Evolutionary conservation across 2,113 vertebrate species (phyloP), one percentile per base, ranked within the genome.

Genomic region (Vimba vimba): DNA sequence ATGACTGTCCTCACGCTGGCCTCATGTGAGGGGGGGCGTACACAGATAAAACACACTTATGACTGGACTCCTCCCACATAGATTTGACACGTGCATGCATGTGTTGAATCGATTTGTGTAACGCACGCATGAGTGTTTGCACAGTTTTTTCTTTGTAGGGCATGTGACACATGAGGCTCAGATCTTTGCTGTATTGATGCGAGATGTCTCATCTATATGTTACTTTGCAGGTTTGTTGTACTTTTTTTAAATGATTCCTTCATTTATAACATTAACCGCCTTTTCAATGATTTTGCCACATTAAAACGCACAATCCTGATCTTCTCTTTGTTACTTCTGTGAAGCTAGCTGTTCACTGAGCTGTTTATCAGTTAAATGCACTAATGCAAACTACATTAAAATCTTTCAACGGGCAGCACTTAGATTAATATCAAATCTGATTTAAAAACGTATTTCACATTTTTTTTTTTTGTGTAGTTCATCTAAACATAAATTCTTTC

Each of bases 21-120:
- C 60, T 92, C 91, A 91, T 91, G 92, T 93, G 91, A 88, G 47
- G 64, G 62, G 64, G 4, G 10, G 60, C 30, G 11, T 68, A 33
- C 33, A 33, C 33, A 2, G 17, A 74, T n/a, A 17, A n/a, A 71
- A 43, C 9, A 5, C 68, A 9, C 4, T 71, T 23, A 43, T 43
- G 68, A 23, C 68, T 71, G 9, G 11, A 39, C 21, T 7, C 64
- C 12, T 27, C 19, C 4, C 0, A 4, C 33, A n/a, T n/a, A 71
- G 39, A 47, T 80, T n/a, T 21, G 13, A 47, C 39, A 45, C 43
- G 2, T 19, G 45, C 19, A 19, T 45, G 39, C n/a, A 2, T 68
- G 43, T 12, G 80, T 36, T 55, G 12, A 83, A 57, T 74, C 52
- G 27, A 83, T 59, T 83, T 30, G 27, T 68, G 36, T 19, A 9